Percentiles rank a stretch among this genome's conserved stretches.
Evolutionary conservation across 2,113 vertebrate genomes (phyloP).

Genomic region (Brienomyrus longianalis): DNA sequence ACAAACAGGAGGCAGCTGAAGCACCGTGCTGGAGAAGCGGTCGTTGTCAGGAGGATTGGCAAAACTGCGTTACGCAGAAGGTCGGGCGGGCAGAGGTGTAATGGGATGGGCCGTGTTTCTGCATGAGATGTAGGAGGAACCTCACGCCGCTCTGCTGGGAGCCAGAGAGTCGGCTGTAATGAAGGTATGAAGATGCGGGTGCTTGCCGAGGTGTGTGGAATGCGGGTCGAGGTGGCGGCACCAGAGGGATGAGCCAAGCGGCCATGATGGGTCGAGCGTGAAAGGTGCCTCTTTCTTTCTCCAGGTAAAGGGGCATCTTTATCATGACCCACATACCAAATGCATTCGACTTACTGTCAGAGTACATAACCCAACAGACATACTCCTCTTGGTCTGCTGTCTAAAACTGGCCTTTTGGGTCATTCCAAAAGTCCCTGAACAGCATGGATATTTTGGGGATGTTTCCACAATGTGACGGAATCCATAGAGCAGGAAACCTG

Average conservation of each 20-base stretch:
- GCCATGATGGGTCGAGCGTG: neutral
- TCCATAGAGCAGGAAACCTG: neutral
- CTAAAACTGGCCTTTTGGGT: neutral
- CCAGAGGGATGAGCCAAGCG: neutral
- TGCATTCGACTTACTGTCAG: neutral
- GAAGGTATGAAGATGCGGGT: constrained; percentile 25
- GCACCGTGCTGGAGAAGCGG: neutral
- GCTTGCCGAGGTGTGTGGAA: constrained; percentile 9
- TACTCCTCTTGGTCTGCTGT: neutral
- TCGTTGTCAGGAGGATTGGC: neutral
- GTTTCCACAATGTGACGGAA: neutral
- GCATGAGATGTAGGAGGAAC: neutral
- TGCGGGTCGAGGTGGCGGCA: neutral
- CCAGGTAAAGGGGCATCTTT: neutral
- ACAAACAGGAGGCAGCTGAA: neutral
- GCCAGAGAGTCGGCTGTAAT: constrained; percentile 17
- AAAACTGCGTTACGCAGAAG: neutral
- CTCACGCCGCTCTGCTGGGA: constrained; percentile 8
- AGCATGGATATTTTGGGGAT: neutral
- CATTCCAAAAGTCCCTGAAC: neutral
- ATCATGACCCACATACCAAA: neutral
- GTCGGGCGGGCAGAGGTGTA: neutral
- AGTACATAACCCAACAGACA: neutral
- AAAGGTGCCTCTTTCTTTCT: neutral
- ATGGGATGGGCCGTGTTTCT: neutral